Evolutionary conservation across 2,888 invertebrate genomes (phyloP).

Genomic region (Drosophila parthenogenetica): DNA sequence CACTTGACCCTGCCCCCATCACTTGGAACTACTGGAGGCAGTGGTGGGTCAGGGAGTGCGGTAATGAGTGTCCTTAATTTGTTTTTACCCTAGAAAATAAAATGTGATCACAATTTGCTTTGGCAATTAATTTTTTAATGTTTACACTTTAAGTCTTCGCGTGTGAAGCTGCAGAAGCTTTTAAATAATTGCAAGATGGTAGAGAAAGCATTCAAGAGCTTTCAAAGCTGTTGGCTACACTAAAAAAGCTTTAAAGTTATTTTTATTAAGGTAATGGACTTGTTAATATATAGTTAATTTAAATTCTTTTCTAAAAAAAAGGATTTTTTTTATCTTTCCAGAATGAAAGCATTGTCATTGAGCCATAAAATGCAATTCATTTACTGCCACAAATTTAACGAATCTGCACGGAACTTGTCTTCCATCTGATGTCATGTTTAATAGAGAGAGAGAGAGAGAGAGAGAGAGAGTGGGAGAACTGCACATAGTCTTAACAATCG

Average conservation of each 20-base stretch:
- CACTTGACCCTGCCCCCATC: conserved; percentile 43
- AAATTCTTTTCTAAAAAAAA: no score
- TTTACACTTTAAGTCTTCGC: conserved; percentile 24
- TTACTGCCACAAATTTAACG: conserved; percentile 9
- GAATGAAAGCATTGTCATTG: conserved; percentile 5
- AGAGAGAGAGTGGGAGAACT: conserved; percentile 1
- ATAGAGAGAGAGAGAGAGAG: not conserved
- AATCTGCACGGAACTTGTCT: not conserved
- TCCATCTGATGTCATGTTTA: not conserved
- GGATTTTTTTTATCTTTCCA: not conserved
- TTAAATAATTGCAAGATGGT: not conserved
- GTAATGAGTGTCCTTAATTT: conserved; percentile 48
- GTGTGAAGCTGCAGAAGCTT: not conserved
- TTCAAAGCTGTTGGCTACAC: conserved; percentile 1
- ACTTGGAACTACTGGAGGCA: not conserved
- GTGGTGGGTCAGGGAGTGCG: not conserved
- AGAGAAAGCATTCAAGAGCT: conserved; percentile 8
- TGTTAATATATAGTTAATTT: no score
- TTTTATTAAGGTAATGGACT: no score
- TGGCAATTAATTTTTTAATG: conserved; percentile 52
- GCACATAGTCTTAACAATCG: conserved; percentile 40
- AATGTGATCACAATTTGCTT: conserved; percentile 51
- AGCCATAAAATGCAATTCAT: conserved; percentile 16
- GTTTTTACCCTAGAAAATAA: conserved; percentile 26
- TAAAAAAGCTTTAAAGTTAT: no score